phyloP scores from a whole-genome alignment of 2,797 vertebrate species.

The Thaleichthys pacificus region DNA sequence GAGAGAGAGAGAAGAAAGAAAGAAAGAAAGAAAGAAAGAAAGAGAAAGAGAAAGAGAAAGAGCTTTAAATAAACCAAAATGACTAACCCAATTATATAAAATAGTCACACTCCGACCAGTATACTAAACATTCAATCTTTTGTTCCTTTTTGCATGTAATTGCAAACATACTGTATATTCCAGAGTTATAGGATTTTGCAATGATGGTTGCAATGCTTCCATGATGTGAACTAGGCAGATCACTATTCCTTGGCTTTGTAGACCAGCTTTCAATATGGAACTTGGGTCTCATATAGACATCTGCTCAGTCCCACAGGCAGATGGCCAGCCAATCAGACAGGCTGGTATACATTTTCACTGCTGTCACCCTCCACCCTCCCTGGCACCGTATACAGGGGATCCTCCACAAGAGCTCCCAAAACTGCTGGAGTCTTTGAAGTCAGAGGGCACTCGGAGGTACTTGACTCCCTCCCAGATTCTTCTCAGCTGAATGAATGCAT shows the following conservation, averaged over 20 bases:
- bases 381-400: background rate
- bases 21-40: background rate
- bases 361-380: background rate
- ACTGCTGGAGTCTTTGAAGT: background rate
- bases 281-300: slow-evolving; percentile 14
- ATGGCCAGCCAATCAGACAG: slow-evolving; percentile 25
- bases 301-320: slow-evolving; percentile 31
- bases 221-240: background rate
- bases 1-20: background rate
- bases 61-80: too few species aligned
- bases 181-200: too few species aligned
- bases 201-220: too few species aligned
- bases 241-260: background rate
- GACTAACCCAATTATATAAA: too few species aligned
- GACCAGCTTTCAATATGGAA: background rate
- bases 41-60: background rate
- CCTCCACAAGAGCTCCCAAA: background rate
- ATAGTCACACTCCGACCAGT: too few species aligned
- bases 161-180: too few species aligned
- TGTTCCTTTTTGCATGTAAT: too few species aligned
- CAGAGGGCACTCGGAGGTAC: background rate
- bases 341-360: background rate
- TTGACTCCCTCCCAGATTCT: background rate
- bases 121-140: too few species aligned
- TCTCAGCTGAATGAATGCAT: background rate